Base-by-base conservation (phyloP, 1,140 invertebrate species). In the Caenorhabditis inopinata region DNA sequence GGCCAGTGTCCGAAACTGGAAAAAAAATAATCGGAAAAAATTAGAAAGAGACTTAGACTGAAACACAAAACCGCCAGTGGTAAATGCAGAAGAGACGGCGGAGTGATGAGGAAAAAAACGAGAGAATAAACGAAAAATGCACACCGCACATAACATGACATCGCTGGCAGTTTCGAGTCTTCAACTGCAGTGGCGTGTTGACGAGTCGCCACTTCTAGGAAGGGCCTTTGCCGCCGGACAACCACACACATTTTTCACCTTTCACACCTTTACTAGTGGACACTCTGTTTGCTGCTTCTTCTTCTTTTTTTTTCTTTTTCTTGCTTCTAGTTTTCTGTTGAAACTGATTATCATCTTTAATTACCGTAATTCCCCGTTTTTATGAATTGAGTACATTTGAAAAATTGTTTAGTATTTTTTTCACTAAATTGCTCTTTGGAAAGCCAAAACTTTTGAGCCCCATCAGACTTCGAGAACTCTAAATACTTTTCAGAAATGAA, bases 111-210 rank as follows among this genome's bases (percentile, higher is more conserved):
- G 25, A n/a, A 68, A 68, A 68, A 68, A 68, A 68, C 32, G 58
- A 68, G 32, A 68, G 32, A 68, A 68, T 68, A 68, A 68, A 68
- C 58, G 58, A 68, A 68, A 68, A 68, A 68, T 68, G 58, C 58
- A 68, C 58, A 68, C 58, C 58, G 58, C 58, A 68, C 58, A 68
- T 68, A 68, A 68, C 58, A 68, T 68, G 58, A 68, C 58, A 68
- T 29, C 58, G 38, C 58, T 68, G 58, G 58, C 58, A 68, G 58
- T 68, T 68, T 68, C 58, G 58, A 68, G 58, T 68, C 58, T 21
- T 38, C 58, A 68, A 68, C 58, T 38, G n/a, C 58, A 42, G 58
- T 68, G n/a, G n/a, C n/a, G n/a, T n/a, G 58, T 68, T 68, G 58
- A 68, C 58, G 58, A 32, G 58, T 68, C 58, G 58, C 58, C 58